phyloP scores from a whole-genome alignment of 2,113 vertebrate species.

The Origma solitaria region DNA sequence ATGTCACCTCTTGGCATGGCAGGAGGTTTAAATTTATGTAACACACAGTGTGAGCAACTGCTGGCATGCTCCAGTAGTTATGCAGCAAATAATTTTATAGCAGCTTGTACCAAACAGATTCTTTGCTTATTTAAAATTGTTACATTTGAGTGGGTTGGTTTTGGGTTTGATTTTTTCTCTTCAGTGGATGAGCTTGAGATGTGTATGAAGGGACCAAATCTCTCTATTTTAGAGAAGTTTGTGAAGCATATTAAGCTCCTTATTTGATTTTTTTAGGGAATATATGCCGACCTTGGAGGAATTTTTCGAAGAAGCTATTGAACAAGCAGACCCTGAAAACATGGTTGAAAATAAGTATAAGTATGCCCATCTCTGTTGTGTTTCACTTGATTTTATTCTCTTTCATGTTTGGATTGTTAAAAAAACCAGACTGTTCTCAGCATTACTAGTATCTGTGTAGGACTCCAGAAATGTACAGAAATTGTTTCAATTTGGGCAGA shows the following conservation, averaged over 20 bases:
- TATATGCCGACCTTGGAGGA: constrained; percentile 97
- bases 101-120: not conserved
- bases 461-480: not conserved
- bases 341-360: constrained; percentile 98
- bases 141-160: not conserved
- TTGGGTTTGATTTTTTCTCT: not conserved
- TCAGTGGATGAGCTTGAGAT: not conserved
- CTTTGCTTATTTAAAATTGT: not conserved
- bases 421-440: not conserved
- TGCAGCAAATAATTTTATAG: not conserved
- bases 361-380: constrained; percentile 68
- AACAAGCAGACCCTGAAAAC: constrained; percentile 94
- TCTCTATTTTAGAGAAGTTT: not conserved
- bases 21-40: not conserved
- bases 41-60: not conserved
- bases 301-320: constrained; percentile 97
- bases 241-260: not conserved
- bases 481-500: not conserved
- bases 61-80: not conserved
- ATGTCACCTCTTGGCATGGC: not conserved
- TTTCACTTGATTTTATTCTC: not conserved
- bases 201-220: not conserved
- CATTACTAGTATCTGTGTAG: not conserved
- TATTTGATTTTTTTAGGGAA: constrained; percentile 74
- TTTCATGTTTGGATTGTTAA: not conserved